These are phyloP conservation scores for Madoqua kirkii DNA, from an alignment of 2,113 vertebrate genomes.

Conservation along the genomic window DNA sequence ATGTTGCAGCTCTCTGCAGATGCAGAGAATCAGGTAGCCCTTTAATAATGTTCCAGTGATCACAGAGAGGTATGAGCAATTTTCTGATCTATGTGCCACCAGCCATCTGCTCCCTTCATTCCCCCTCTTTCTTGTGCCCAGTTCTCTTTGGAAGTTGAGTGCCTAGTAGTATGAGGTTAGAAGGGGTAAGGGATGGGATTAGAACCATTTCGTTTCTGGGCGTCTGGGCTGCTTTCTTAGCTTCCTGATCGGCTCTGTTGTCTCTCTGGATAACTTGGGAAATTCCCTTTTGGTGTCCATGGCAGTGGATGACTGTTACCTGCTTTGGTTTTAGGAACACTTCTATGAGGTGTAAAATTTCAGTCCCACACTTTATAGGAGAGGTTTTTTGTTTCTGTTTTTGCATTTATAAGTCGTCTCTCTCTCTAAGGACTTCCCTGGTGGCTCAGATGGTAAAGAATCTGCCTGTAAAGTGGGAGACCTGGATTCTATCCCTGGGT, in stretches of 20 bases:
- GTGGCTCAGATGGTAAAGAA: neutral
- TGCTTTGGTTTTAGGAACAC: neutral
- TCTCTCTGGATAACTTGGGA: neutral
- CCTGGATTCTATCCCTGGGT: neutral
- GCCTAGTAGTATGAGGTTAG: neutral
- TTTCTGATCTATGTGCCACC: neutral
- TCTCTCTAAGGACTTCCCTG: neutral
- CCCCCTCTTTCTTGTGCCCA: fast-evolving
- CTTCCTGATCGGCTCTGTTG: neutral
- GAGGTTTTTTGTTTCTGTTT: neutral
- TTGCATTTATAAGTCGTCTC: neutral
- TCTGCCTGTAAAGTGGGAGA: neutral
- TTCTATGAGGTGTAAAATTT: neutral
- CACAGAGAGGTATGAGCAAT: neutral
- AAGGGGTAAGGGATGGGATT: neutral
- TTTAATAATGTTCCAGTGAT: neutral
- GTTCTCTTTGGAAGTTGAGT: neutral
- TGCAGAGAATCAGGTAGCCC: neutral
- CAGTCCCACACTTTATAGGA: neutral
- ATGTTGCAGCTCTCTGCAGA: neutral
- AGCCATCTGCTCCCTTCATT: neutral
- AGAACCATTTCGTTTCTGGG: neutral
- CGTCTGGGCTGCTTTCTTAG: neutral
- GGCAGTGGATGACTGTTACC: neutral
- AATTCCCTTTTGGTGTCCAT: neutral